Base-by-base conservation (phyloP, 2,888 invertebrate species). In the Oligia fasciuncula region DNA sequence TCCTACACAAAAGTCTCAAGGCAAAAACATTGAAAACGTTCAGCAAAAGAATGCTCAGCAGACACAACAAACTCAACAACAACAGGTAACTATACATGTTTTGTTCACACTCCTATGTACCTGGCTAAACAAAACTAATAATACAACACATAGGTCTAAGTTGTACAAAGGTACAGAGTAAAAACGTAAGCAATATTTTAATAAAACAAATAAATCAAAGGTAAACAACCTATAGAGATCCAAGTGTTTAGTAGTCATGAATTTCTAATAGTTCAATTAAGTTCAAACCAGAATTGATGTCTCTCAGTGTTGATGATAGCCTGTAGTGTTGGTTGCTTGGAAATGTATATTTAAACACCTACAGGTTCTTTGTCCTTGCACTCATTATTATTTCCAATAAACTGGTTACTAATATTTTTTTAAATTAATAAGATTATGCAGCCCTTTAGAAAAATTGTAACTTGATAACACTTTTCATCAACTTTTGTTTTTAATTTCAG, bases 21-120 rank as follows among this genome's bases (percentile, higher is more conserved):
- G 97, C 74, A 97, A 97, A 90, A 97, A 96, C 80, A 96, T 97
- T 76, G 97, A 97, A 91, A 97, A 97, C 92, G 97, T 97, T 73
- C 97, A 97, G 93, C 97, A 97, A 87, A 97, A 97, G 93, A 97
- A 96, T 84, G 95, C 97, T 84, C 97, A 97, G 91, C 96, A 96
- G 85, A 95, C 97, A 63, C 91, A 91, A 86, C 91, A 91, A 87
- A 95, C 97, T 65, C 91, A 91, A 86, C 91, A 91, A 88, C 92
- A 92, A 85, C 83, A 81, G 91, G 91, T 87, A 85, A 79, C n/a
- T 66, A 62, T 57, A 68, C 40, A n/a, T 72, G 46, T 75, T 43
- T 40, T 49, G 29, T 43, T 40, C n/a, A 57, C 40, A 40, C 17
- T n/a, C 40, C 0, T 69, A 40, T 40, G 40, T 40, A 23, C 23